Evolutionary conservation across 30 jellyfish, hydroid and myxozoan genomes (phyloP).

Genomic region (Mastigias papua): DNA sequence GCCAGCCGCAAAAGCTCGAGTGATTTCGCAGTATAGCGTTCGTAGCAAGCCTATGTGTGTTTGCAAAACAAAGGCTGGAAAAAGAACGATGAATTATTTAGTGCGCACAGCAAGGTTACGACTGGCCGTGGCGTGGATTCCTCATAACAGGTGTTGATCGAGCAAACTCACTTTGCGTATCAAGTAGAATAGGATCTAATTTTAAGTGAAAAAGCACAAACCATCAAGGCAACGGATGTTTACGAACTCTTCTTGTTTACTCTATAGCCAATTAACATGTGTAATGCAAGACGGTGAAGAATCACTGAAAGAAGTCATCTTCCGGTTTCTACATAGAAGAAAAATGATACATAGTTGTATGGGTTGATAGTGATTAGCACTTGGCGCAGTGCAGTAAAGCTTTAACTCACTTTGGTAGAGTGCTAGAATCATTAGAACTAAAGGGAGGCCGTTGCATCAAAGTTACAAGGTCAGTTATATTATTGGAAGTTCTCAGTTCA

Average conservation of each 20-base stretch:
- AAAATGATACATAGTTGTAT: not conserved
- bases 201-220: not conserved
- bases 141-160: slow-evolving; percentile 64
- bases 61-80: slow-evolving; percentile 53
- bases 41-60: slow-evolving; percentile 29
- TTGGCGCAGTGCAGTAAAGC: not conserved
- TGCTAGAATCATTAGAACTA: not conserved
- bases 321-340: not conserved
- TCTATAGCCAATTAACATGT: not conserved
- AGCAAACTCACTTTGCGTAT: slow-evolving; percentile 33
- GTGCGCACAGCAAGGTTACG: slow-evolving; percentile 44
- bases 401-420: not conserved
- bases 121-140: slow-evolving; percentile 21
- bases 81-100: slow-evolving; percentile 58
- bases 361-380: not conserved
- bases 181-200: slow-evolving; percentile 17
- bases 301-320: not conserved
- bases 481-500: too few relatives aligned
- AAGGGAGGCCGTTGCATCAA: too few relatives aligned
- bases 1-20: slow-evolving; percentile 67
- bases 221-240: not conserved
- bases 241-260: not conserved
- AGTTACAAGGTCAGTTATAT: too few relatives aligned
- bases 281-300: not conserved
- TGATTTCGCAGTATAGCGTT: slow-evolving; percentile 15